Evolutionary conservation across 92 coral and sea anemone genomes (phyloP).

Genomic region (Zoanthus solanderi): DNA sequence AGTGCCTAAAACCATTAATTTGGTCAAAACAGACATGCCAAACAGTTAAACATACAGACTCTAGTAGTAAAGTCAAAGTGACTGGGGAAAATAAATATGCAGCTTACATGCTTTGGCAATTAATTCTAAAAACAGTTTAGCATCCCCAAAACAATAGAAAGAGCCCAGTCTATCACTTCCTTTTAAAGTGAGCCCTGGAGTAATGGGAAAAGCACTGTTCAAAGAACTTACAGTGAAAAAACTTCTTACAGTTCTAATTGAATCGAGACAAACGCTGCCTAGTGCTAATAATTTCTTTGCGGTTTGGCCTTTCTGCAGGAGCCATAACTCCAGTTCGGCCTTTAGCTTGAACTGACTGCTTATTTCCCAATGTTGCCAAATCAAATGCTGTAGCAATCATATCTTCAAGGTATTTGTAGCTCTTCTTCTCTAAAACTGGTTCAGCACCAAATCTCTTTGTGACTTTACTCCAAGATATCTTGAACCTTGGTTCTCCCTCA

Average conservation of each 20-base stretch:
- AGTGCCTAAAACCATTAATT: neutral
- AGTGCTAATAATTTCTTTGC: constrained; percentile 2
- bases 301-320: neutral
- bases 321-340: constrained; percentile 14
- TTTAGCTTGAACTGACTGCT: neutral
- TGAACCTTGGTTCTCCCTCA: constrained; percentile 19
- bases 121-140: neutral
- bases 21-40: neutral
- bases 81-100: neutral
- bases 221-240: neutral
- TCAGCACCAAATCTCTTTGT: constrained; percentile 19
- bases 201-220: constrained; percentile 5
- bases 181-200: neutral
- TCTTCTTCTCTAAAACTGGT: constrained; percentile 2
- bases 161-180: neutral
- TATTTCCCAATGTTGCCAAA: neutral
- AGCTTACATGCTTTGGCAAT: neutral
- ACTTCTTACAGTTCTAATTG: neutral
- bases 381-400: neutral
- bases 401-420: neutral
- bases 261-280: constrained; percentile 13
- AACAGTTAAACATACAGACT: neutral
- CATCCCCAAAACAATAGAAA: neutral
- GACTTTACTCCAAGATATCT: constrained; percentile 20
- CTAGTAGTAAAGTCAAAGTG: neutral